A percentile compares a stretch with the other conserved stretches of the same genome.
Evolutionary conservation across 1,140 invertebrate genomes (phyloP).

Genomic region (Camponotus floridanus): DNA sequence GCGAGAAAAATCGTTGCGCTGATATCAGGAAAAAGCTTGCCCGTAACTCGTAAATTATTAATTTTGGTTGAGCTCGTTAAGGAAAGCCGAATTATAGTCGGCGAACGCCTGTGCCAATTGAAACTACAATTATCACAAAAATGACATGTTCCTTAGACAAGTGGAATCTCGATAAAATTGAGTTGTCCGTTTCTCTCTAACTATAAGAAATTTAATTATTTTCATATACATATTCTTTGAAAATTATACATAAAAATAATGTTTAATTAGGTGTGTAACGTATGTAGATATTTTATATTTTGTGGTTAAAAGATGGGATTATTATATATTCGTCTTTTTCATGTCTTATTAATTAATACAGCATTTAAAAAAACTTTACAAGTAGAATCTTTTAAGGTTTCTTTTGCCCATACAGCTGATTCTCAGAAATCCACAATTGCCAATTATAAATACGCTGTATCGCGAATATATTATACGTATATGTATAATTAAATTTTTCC

Average conservation of each 20-base stretch:
- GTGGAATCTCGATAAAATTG: not conserved
- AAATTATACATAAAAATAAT: not conserved
- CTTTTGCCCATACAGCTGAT: not conserved
- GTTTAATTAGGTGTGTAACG: not conserved
- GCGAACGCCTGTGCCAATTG: not conserved
- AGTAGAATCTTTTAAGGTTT: not conserved
- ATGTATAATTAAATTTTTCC: not conserved
- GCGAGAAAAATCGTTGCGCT: slow-evolving; percentile 16
- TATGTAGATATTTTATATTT: not conserved
- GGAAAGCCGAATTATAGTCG: not conserved
- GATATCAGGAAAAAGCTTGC: not conserved
- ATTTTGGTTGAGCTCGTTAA: not conserved
- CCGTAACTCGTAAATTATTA: not conserved
- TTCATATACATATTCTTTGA: not conserved
- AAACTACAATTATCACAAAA: not conserved
- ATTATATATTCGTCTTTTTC: not conserved
- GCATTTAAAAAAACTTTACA: not conserved
- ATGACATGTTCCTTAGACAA: too few relatives aligned
- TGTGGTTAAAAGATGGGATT: not conserved
- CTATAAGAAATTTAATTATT: not conserved
- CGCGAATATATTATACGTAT: not conserved
- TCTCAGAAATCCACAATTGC: not conserved
- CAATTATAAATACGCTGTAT: not conserved
- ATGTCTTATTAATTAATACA: not conserved
- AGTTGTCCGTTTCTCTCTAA: not conserved